A percentile compares a stretch with the other conserved stretches of the same genome.
These are phyloP conservation scores for Temnothorax nylanderi DNA, from an alignment of 1,140 invertebrate genomes.

Conservation along the genomic window DNA sequence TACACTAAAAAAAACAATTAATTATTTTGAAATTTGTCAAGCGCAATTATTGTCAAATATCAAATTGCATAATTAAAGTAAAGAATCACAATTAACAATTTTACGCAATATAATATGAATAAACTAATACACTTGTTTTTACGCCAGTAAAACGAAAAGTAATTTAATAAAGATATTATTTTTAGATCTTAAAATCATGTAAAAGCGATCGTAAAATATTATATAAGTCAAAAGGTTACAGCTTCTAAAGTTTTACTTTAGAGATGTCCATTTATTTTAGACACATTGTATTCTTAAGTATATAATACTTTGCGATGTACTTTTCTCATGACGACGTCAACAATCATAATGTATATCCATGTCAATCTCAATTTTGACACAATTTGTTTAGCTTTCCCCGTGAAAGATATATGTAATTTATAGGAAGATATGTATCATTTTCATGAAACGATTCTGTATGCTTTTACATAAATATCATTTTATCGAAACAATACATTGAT, in stretches of 20 bases:
- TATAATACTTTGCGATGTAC: not conserved
- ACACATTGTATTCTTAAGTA: not conserved
- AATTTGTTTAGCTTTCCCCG: not conserved
- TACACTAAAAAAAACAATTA: not conserved
- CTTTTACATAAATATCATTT: slow-evolving; percentile 24
- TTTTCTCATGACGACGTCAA: not conserved
- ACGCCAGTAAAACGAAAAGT: not conserved
- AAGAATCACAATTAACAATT: not conserved
- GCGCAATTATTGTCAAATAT: slow-evolving; percentile 16
- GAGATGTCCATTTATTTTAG: not conserved
- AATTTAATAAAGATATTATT: not conserved
- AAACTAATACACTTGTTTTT: not conserved
- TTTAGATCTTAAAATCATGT: not conserved
- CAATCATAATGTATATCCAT: not conserved
- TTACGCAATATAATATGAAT: not conserved
- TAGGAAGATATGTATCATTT: not conserved
- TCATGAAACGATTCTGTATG: not conserved
- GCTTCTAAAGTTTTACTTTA: not conserved
- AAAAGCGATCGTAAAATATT: slow-evolving; percentile 2
- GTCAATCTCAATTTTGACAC: not conserved
- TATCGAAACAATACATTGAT: slow-evolving; percentile 2
- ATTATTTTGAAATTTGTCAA: slow-evolving; percentile 6
- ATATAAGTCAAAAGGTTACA: not conserved
- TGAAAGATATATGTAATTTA: not conserved
- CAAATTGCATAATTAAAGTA: not conserved